Percentiles rank a stretch among this genome's conserved stretches.
These are phyloP conservation scores for Eucera pruinosa DNA, from an alignment of 2,888 invertebrate genomes.

Conservation along the genomic window DNA sequence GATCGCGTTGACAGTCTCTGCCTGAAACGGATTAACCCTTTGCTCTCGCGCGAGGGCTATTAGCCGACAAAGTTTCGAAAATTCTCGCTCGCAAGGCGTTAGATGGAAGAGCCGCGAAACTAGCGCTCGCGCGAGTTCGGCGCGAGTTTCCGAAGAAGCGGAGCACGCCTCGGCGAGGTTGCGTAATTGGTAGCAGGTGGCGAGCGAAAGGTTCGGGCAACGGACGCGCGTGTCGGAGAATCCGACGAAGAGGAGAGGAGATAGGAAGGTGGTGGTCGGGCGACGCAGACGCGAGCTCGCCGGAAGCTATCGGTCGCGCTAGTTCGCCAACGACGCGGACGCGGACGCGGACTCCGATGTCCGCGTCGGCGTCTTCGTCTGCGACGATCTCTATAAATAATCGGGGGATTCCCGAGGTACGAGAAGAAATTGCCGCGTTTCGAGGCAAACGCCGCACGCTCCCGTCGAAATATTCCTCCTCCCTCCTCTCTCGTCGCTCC, in stretches of 20 bases:
- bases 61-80: too few relatives aligned
- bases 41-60: too few relatives aligned
- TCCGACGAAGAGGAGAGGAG: neutral
- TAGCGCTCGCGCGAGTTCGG: too few relatives aligned
- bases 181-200: conserved; percentile 69
- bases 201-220: conserved; percentile 27
- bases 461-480: conserved; percentile 35
- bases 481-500: neutral
- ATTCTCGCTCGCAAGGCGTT: too few relatives aligned
- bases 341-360: too few relatives aligned
- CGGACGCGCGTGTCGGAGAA: neutral
- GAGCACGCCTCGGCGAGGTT: conserved; percentile 24
- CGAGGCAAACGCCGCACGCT: conserved; percentile 40
- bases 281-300: neutral
- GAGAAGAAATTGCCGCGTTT: conserved; percentile 60
- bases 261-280: conserved; percentile 24
- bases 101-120: too few relatives aligned
- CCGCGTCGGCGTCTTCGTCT: conserved; percentile 57
- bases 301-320: neutral
- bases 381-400: conserved; percentile 76
- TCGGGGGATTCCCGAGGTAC: conserved; percentile 76
- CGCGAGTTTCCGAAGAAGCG: neutral
- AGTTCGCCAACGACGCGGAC: neutral
- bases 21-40: too few relatives aligned
- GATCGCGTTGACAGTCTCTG: too few relatives aligned